Conservation (phyloP, 2,888 invertebrate species). For the Andrena chrysosceles region DNA sequence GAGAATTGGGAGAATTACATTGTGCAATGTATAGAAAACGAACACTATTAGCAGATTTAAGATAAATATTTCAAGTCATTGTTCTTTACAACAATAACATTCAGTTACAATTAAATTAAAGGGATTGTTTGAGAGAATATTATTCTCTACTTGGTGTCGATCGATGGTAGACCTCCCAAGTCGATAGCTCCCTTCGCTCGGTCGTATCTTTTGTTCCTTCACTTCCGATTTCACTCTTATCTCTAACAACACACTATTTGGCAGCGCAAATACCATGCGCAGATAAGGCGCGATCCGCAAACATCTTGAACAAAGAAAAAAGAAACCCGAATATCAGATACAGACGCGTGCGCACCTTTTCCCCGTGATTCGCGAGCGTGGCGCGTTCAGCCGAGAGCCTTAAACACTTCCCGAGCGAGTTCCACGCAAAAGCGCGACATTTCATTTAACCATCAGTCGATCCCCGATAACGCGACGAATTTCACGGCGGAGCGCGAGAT, state of each 20-base stretch:
- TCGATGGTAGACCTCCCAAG: neutral
- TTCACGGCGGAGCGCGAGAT: neutral
- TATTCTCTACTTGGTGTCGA: too few relatives aligned
- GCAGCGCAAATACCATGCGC: neutral
- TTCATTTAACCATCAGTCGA: constrained; percentile 2
- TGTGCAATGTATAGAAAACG: too few relatives aligned
- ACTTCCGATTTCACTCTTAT: constrained; percentile 3
- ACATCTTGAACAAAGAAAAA: neutral
- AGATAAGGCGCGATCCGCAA: constrained; percentile 13
- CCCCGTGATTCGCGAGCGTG: neutral
- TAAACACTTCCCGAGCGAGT: neutral
- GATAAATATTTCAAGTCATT: too few relatives aligned
- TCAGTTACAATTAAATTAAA: too few relatives aligned
- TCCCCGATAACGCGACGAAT: constrained; percentile 29
- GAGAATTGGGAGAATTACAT: too few relatives aligned
- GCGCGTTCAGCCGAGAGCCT: neutral
- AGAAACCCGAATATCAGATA: neutral
- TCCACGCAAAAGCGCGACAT: neutral
- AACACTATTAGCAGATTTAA: too few relatives aligned
- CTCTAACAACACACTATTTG: neutral
- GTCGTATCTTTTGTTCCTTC: neutral
- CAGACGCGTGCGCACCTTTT: neutral
- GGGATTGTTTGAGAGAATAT: too few relatives aligned
- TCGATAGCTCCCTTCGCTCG: neutral
- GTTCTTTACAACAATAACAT: too few relatives aligned